phyloP scores from a whole-genome alignment of 2,113 vertebrate species.

The Mus pahari region DNA sequence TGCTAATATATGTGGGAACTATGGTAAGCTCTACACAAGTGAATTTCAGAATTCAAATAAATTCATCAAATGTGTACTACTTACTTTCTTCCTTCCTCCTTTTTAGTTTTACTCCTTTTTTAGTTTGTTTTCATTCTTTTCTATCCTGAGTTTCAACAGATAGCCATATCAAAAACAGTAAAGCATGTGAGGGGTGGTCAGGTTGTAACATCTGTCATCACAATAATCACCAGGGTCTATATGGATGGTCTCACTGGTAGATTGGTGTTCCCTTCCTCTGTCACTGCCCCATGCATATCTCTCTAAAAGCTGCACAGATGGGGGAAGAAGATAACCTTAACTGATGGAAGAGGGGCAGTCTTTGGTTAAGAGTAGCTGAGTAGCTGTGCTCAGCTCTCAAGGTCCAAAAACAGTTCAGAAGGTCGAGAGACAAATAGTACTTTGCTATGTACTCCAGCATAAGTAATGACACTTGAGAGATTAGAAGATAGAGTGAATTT shows the following conservation, averaged over 20 bases:
- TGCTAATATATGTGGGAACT: not conserved
- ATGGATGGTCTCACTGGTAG: not conserved
- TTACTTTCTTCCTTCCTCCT: not conserved
- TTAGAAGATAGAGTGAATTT: not conserved
- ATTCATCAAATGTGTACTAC: no score
- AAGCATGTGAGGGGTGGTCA: not conserved
- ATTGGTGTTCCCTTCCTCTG: not conserved
- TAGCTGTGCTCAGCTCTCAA: not conserved
- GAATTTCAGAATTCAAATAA: not conserved
- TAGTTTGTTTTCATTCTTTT: not conserved
- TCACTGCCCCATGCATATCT: not conserved
- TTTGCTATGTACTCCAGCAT: not conserved
- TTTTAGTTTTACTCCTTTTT: not conserved
- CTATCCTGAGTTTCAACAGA: not conserved
- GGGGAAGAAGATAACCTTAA: not conserved
- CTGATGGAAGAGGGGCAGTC: not conserved
- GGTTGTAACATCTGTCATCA: not conserved
- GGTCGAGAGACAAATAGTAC: not conserved
- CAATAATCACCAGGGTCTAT: not conserved
- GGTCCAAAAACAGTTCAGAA: not conserved
- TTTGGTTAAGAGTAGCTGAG: not conserved
- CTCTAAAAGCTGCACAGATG: not conserved
- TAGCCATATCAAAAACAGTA: not conserved
- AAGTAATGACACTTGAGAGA: not conserved
- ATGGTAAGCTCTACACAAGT: not conserved